Evolutionary conservation across 2,113 vertebrate species (phyloP).

Genomic region (Loxodonta africana): DNA sequence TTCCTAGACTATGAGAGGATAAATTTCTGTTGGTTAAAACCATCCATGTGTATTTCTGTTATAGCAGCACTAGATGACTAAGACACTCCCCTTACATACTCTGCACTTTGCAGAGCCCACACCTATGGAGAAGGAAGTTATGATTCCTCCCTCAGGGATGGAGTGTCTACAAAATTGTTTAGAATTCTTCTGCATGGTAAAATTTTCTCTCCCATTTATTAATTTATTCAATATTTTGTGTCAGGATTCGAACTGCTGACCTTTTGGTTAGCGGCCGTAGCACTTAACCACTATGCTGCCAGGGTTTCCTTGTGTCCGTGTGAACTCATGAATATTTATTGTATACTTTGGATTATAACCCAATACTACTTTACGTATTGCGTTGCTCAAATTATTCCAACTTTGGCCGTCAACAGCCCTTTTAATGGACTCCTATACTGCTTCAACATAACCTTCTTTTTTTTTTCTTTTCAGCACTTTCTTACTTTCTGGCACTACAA

Average conservation of each 20-base stretch:
- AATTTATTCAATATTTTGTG: background rate
- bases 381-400: background rate
- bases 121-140: background rate
- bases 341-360: background rate
- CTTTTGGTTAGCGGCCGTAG: no score
- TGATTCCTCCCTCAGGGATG: background rate
- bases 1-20: no score
- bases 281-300: no score
- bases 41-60: no score
- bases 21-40: no score
- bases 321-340: background rate
- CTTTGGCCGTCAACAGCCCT: background rate
- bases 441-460: no score
- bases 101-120: background rate
- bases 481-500: background rate
- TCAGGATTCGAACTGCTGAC: background rate
- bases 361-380: background rate
- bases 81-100: no score
- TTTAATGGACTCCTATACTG: background rate
- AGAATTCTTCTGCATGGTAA: background rate
- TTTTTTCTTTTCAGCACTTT: background rate
- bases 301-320: background rate
- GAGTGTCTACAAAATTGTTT: background rate
- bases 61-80: no score
- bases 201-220: background rate